Percentiles rank a stretch among this genome's conserved stretches.
Conservation (phyloP, 2,888 invertebrate genomes). For the Oegoconia quadripuncta region DNA sequence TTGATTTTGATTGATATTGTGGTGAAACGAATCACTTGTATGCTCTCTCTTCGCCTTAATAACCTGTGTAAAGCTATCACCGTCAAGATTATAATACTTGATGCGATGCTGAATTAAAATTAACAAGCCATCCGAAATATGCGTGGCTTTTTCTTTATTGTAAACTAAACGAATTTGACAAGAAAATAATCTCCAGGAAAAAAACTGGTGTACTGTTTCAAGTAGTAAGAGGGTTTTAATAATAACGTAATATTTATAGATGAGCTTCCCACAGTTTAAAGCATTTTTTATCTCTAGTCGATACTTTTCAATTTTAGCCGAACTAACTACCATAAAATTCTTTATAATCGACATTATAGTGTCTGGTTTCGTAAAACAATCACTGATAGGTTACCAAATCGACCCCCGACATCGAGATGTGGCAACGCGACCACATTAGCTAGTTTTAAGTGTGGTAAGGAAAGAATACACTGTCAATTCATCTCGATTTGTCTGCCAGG, state of each 20-base stretch:
- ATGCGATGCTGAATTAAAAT: constrained; percentile 46
- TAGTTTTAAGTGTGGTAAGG: constrained; percentile 24
- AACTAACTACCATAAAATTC: no score
- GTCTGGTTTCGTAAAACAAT: neutral
- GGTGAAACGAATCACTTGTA: constrained; percentile 46
- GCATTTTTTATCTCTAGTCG: no score
- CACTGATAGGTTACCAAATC: constrained; percentile 4
- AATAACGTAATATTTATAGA: no score
- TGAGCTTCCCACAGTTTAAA: no score
- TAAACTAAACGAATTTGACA: neutral
- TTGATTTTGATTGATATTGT: constrained; percentile 67
- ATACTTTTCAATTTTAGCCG: no score
- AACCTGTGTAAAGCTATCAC: constrained; percentile 28
- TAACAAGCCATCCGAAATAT: constrained; percentile 41
- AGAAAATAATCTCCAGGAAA: neutral
- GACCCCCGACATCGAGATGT: constrained; percentile 8
- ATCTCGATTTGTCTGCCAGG: constrained; percentile 72
- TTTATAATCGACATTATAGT: no score
- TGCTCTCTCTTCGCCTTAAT: constrained; percentile 23
- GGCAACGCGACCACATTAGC: constrained; percentile 9
- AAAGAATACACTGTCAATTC: constrained; percentile 63
- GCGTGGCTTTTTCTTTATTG: constrained; percentile 8
- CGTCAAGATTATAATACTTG: constrained; percentile 28
- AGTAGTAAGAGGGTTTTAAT: no score
- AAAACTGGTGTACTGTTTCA: no score